Conservation (phyloP, 2,888 invertebrate genomes). For the Cheilosia soror region DNA sequence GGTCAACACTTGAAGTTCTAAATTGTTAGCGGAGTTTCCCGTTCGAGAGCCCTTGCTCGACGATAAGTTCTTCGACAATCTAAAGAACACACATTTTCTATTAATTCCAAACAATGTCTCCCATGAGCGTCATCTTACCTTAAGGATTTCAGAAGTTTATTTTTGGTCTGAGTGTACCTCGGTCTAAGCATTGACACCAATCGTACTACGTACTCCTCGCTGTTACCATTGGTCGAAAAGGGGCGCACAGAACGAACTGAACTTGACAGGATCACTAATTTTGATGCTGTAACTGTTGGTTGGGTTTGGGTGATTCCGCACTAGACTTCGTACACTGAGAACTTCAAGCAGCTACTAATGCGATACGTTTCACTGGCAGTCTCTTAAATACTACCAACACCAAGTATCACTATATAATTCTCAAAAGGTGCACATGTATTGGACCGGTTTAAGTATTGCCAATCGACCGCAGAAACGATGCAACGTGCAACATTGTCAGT, state of each 20-base stretch:
- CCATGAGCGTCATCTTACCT: conserved; percentile 69
- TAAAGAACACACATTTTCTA: conserved; percentile 58
- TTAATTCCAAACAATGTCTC: neutral
- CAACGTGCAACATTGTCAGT: conserved; percentile 39
- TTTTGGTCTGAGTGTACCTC: conserved; percentile 78
- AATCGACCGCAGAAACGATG: conserved; percentile 25
- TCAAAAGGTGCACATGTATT: conserved; percentile 43
- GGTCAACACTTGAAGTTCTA: conserved; percentile 83
- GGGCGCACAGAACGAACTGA: conserved; percentile 2
- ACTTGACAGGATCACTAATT: neutral
- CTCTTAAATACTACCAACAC: conserved; percentile 63
- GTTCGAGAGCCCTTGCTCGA: conserved; percentile 82
- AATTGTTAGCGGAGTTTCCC: conserved; percentile 83
- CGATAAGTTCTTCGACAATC: conserved; percentile 82
- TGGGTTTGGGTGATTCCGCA: neutral
- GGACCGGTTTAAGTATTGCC: conserved; percentile 59
- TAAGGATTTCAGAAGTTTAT: conserved; percentile 78
- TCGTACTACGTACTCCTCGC: conserved; percentile 77
- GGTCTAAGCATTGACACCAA: conserved; percentile 83
- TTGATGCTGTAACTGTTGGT: neutral
- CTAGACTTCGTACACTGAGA: conserved; percentile 50
- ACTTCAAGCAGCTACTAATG: conserved; percentile 63
- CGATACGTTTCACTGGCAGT: conserved; percentile 39
- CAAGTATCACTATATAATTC: conserved; percentile 34
- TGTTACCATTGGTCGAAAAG: conserved; percentile 51